Percentiles rank a stretch among this genome's conserved stretches.
phyloP scores from a whole-genome alignment of 2,888 invertebrate species.

The Euclidia mi region DNA sequence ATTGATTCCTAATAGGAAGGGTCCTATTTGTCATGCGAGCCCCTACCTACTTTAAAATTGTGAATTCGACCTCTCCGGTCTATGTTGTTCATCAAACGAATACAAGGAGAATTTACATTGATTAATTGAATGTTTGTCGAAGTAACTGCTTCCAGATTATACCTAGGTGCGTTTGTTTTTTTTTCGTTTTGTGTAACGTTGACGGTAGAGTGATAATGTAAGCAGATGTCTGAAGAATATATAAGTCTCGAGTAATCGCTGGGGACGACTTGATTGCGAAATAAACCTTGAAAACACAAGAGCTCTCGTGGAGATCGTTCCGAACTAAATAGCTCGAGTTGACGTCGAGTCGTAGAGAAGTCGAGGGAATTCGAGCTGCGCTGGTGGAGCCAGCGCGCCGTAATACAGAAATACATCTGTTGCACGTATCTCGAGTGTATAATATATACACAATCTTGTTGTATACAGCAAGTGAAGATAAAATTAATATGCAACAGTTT shows the following conservation, averaged over 20 bases:
- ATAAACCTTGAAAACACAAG: slow-evolving; percentile 66
- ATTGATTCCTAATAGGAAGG: slow-evolving; percentile 60
- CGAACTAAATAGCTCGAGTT: slow-evolving; percentile 62
- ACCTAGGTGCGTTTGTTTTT: slow-evolving; percentile 8
- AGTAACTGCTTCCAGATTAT: background rate
- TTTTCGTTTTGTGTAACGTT: slow-evolving; percentile 29
- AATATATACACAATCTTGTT: slow-evolving; percentile 18
- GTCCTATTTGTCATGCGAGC: slow-evolving; percentile 55
- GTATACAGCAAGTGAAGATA: slow-evolving; percentile 12
- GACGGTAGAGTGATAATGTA: slow-evolving; percentile 26
- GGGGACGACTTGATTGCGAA: slow-evolving; percentile 67
- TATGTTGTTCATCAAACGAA: slow-evolving; percentile 20
- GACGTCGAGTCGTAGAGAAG: slow-evolving; percentile 47
- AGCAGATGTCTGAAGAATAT: slow-evolving; percentile 38
- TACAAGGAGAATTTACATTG: slow-evolving; percentile 13
- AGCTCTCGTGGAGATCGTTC: slow-evolving; percentile 61
- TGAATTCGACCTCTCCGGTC: slow-evolving; percentile 25
- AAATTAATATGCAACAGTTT: background rate
- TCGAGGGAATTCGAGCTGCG: slow-evolving; percentile 49
- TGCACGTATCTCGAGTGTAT: slow-evolving; percentile 21
- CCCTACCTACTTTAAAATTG: slow-evolving; percentile 44
- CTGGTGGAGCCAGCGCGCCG: slow-evolving; percentile 21
- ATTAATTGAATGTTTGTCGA: slow-evolving; percentile 10
- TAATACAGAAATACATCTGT: slow-evolving; percentile 40
- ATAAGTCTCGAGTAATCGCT: too few species aligned